These are phyloP conservation scores for Cryptoblepharus egeriae DNA, from an alignment of 2,797 vertebrate genomes.

Conservation along the genomic window DNA sequence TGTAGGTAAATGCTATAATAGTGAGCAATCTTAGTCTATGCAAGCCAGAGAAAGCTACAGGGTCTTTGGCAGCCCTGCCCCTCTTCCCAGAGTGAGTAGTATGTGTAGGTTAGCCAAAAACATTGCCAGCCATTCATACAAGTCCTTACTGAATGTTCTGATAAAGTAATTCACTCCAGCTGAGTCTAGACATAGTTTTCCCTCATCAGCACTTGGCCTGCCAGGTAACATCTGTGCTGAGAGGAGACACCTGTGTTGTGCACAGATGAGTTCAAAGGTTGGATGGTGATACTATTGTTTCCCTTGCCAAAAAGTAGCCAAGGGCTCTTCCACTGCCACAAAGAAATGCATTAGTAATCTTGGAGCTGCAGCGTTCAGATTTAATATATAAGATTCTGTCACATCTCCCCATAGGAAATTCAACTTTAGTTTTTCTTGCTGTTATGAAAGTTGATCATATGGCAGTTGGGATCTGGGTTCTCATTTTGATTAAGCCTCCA, in stretches of 20 bases:
- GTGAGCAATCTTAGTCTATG: not conserved
- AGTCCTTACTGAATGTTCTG: slow-evolving; percentile 14
- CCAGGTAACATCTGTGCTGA: slow-evolving; percentile 5
- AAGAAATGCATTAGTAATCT: not conserved
- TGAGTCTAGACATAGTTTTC: slow-evolving; percentile 13
- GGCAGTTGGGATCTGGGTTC: not conserved
- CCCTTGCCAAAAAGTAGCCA: not conserved
- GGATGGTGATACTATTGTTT: not conserved
- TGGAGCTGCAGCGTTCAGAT: not conserved
- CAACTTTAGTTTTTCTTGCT: not conserved
- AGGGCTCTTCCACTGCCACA: not conserved
- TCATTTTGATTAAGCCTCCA: not conserved
- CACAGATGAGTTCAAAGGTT: not conserved
- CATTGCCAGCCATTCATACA: slow-evolving; percentile 11
- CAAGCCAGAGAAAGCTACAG: not conserved
- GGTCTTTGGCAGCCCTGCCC: not conserved
- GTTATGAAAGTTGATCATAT: not conserved
- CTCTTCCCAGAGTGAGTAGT: not conserved
- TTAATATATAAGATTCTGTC: not conserved
- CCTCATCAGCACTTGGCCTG: not conserved
- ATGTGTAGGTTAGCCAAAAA: not conserved
- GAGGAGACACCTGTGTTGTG: not conserved
- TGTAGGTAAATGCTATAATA: slow-evolving; percentile 4
- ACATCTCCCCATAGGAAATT: not conserved
- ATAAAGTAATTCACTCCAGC: slow-evolving; percentile 22